Base-by-base conservation (phyloP, 2,888 invertebrate genomes). In the Eueremaeus valkanovi region DNA sequence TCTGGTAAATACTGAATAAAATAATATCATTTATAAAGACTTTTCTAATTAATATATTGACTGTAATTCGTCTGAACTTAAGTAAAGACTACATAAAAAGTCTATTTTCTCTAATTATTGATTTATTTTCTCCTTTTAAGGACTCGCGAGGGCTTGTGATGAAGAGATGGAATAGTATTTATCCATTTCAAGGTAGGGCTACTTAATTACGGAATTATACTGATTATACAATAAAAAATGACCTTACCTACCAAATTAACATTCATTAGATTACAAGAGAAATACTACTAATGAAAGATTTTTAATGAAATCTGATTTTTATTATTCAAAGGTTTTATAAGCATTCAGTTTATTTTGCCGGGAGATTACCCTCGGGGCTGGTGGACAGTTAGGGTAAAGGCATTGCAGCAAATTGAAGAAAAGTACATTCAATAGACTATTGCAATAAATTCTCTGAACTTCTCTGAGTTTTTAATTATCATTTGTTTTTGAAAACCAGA, bases 331-430 rank as follows among this genome's bases (percentile, higher is more conserved):
- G 95, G 96, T 68, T 92, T 94, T 6, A 93, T 96, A 18, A 94
- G 93, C 78, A 86, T 95, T 78, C 89, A 90, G 73, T 96, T 96
- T 84, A 90, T 89, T 81, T 85, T 97, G 74, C 92, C 95, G 0
- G 93, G 94, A 84, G 94, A 95, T 83, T 94, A 95, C 0, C 88
- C 90, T 45, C 95, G 90, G 83, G 97, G 96, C 3, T 90, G 92
- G 82, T 97, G 96, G 95, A 89, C 88, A 68, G 90, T 97, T 79
- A 88, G 90, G 77, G 91, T 95, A 0, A 88, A 91, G 79, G 95
- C 95, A 0, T 90, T 93, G 82, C 76, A 76, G 3, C 79, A 80
- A 33, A 75, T 74, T 3, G 79, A 80, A 61, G 78, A 79, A 73
- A 78, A 78, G 51, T 45, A 42, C 3, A 31, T 9, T 63, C 5